A percentile compares a stretch with the other conserved stretches of the same genome.
Evolutionary conservation across 2,113 vertebrate genomes (phyloP).

Genomic region (Centropus unirufus): DNA sequence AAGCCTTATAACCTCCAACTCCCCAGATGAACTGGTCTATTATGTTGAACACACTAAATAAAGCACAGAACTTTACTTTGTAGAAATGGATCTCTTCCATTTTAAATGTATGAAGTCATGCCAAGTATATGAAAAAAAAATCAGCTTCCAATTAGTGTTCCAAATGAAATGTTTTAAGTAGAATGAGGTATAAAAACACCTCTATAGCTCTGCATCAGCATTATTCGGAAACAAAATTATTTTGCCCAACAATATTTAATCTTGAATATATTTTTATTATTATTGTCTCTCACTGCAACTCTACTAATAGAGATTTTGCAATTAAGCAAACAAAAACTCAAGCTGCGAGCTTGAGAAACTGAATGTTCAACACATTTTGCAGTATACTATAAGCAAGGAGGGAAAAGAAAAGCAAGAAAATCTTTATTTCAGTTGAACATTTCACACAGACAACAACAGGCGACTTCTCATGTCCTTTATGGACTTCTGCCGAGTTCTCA

Average conservation of each 20-base stretch:
- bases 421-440: neutral
- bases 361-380: neutral
- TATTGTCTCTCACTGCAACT: neutral
- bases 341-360: neutral
- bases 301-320: neutral
- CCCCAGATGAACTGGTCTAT: neutral
- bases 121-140: neutral
- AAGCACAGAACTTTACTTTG: neutral
- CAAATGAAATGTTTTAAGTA: neutral
- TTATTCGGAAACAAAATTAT: neutral
- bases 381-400: neutral
- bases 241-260: neutral
- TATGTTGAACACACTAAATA: neutral
- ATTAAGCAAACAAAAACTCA: neutral
- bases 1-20: neutral
- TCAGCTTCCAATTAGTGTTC: neutral
- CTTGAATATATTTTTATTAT: neutral
- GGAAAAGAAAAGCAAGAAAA: neutral
- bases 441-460: neutral
- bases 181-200: neutral
- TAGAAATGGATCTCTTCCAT: neutral
- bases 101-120: neutral
- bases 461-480: neutral
- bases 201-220: neutral
- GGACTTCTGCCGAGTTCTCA: neutral